Conservation (phyloP, 2,797 vertebrate genomes). For the Premnoplex brunnescens region DNA sequence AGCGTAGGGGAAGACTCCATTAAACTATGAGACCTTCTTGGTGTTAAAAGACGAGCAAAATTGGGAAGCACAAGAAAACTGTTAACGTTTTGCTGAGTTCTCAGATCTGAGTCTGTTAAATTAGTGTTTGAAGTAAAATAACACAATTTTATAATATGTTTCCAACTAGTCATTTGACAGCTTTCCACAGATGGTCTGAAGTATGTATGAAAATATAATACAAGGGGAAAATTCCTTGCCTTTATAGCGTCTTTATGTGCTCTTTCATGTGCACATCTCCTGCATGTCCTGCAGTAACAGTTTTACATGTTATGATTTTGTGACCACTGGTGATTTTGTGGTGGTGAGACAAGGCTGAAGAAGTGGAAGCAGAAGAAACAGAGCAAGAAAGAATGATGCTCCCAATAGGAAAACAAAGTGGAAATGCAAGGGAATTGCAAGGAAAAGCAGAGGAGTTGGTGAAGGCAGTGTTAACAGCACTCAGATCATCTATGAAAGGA, state of each 20-base stretch:
- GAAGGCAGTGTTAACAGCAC: neutral
- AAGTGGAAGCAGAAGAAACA: neutral
- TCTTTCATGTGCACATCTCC: neutral
- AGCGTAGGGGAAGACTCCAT: neutral
- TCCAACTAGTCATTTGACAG: constrained; percentile 49
- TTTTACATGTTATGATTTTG: neutral
- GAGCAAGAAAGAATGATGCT: neutral
- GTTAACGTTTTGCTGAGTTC: neutral
- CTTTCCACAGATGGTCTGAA: constrained; percentile 43
- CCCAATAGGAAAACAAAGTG: neutral
- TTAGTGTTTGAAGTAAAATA: constrained; percentile 45
- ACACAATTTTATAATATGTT: neutral
- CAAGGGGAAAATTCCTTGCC: neutral
- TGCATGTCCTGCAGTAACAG: neutral
- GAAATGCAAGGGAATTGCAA: neutral
- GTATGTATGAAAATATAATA: constrained; percentile 16
- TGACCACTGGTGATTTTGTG: neutral
- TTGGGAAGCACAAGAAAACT: neutral
- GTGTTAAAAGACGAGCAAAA: neutral
- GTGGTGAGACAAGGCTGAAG: neutral
- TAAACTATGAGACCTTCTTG: neutral
- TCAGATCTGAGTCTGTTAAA: constrained; percentile 2
- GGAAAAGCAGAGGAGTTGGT: neutral
- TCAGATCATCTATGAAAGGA: neutral
- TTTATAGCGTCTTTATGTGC: neutral